Conservation (phyloP, 1,140 invertebrate species). For the Drosophila yakuba region DNA sequence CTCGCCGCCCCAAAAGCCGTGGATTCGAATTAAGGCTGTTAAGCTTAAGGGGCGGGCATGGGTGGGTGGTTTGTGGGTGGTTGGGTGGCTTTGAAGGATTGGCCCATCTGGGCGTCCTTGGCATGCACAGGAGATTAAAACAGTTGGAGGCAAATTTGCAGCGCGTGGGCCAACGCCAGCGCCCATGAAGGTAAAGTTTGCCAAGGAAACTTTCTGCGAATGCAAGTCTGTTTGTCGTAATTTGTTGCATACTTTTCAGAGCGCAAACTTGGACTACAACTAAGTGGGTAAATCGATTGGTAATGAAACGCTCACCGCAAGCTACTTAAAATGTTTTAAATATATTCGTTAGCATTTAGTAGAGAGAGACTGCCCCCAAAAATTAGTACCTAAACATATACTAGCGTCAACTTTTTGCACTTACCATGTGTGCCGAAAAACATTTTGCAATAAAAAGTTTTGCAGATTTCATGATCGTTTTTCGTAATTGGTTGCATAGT, state of each 20-base stretch:
- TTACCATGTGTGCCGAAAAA: neutral
- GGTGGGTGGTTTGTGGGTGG: neutral
- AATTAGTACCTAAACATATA: neutral
- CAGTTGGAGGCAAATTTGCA: conserved; percentile 34
- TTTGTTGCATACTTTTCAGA: conserved; percentile 46
- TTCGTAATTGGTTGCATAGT: conserved; percentile 39
- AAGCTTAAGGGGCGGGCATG: neutral
- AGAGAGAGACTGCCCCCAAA: neutral
- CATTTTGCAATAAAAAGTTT: neutral
- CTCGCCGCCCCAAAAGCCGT: conserved; percentile 28
- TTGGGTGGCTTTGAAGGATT: neutral
- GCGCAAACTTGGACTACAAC: conserved; percentile 14
- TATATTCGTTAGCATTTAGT: neutral
- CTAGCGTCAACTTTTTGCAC: neutral
- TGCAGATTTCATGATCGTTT: neutral
- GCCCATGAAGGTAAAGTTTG: conserved; percentile 53
- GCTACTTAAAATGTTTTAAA: neutral
- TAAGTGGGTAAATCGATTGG: conserved; percentile 27
- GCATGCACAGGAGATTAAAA: conserved; percentile 64
- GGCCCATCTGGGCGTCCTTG: conserved; percentile 26
- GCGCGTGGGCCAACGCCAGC: conserved; percentile 13
- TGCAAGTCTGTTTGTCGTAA: conserved; percentile 48
- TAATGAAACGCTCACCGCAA: conserved; percentile 18
- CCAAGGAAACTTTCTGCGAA: conserved; percentile 46
- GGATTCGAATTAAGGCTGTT: conserved; percentile 38